Evolutionary conservation across 1,140 invertebrate species (phyloP).

Genomic region (Dinothrombium tinctorium): DNA sequence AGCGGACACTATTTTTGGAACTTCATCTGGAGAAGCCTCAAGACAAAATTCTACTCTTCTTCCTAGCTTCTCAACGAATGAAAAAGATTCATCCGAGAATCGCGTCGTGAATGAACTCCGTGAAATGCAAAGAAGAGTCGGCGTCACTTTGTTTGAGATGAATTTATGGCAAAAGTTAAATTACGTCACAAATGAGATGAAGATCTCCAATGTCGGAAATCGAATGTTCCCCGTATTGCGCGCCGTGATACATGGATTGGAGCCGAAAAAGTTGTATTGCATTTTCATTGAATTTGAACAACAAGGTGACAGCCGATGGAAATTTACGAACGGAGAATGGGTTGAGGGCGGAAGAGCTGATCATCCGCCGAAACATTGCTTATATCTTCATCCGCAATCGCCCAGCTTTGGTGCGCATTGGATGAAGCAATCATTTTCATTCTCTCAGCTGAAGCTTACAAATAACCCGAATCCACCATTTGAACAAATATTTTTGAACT

Average conservation of each 20-base stretch:
- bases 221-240: constrained; percentile 13
- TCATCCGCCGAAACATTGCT: constrained; percentile 44
- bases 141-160: constrained; percentile 29
- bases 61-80: no score
- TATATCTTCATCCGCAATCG: constrained; percentile 85
- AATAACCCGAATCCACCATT: no score
- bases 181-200: constrained; percentile 90
- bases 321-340: constrained; percentile 97
- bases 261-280: constrained; percentile 81
- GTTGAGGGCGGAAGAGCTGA: constrained; percentile 80
- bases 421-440: no score
- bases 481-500: no score
- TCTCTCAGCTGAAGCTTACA: no score
- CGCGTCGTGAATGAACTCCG: no score
- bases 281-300: constrained; percentile 79
- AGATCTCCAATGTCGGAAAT: constrained; percentile 76
- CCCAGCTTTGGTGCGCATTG: constrained; percentile 86
- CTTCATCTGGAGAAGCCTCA: no score
- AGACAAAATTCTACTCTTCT: no score
- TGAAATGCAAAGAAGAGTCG: no score
- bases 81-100: no score
- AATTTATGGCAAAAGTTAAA: constrained; percentile 83
- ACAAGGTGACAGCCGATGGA: constrained; percentile 77
- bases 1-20: no score
- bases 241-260: constrained; percentile 41